Conservation (phyloP, 1,140 invertebrate species). For the Araneus ventricosus region DNA sequence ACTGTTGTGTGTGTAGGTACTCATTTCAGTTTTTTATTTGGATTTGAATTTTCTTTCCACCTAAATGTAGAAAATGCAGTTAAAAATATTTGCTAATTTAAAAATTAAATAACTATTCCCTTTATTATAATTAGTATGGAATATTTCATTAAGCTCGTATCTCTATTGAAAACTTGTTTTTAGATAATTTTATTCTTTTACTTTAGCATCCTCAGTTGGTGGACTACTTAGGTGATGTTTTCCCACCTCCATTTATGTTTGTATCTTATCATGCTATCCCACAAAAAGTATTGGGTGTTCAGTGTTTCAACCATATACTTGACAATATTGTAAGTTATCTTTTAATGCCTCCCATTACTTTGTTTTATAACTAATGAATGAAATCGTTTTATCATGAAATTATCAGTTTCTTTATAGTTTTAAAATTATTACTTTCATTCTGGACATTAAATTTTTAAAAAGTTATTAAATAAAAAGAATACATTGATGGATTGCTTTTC, state of each 20-base stretch:
- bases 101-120: not conserved
- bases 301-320: constrained; percentile 56
- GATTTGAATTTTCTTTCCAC: no score
- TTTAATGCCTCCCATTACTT: not conserved
- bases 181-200: not conserved
- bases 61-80: no score
- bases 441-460: not conserved
- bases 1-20: no score
- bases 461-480: not conserved
- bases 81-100: no score
- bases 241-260: constrained; percentile 63
- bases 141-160: no score
- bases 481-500: not conserved
- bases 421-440: not conserved
- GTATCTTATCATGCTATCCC: constrained; percentile 4
- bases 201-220: constrained; percentile 60
- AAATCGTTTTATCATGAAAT: not conserved
- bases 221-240: constrained; percentile 50
- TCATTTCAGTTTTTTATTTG: no score
- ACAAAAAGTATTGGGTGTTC: constrained; percentile 47
- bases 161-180: no score
- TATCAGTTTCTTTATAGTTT: not conserved
- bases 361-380: no score
- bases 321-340: constrained; percentile 67
- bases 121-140: no score